Evolutionary conservation across 2,888 invertebrate genomes (phyloP), one percentile per base, ranked within the genome.

Genomic region (Phyllotreta cruciferae): DNA sequence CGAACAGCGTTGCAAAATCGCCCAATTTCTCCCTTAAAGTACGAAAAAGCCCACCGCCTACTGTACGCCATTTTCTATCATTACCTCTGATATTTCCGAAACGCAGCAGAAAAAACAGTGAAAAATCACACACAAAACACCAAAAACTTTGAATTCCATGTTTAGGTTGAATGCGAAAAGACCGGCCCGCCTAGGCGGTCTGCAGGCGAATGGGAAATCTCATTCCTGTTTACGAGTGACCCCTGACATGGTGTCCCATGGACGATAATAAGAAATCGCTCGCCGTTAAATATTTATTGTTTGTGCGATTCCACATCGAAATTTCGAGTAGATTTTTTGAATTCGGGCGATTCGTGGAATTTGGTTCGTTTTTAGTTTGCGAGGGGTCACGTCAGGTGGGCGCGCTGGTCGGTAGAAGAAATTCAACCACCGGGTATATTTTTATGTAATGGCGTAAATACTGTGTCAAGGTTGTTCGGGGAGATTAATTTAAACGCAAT

Each of bases 201-300:
- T 73, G 72, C 74, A 74, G 68, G 73, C 66, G 73, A 78, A 75
- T 76, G 75, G 70, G 74, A 71, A 74, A 75, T 75, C 75, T 75
- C 24, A 76, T 75, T 78, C 76, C 76, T 78, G 73, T 70, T 76
- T 74, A 70, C 67, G 71, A 67, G 52, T 77, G 75, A 76, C 76
- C 76, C 74, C 68, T 76, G 75, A 76, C 74, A 74, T 66, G 69
- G 69, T 71, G 71, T 73, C 72, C 70, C 73, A 73, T 70, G 67
- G 63, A 68, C 68, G 72, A 73, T 73, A 73, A n/a, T n/a, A n/a
- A n/a, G n/a, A n/a, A n/a, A 70, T 71, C 54, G 54, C 64, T 60
- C 62, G 67, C 55, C 58, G 64, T 52, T 44, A 53, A 60, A 52
- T 58, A 58, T 50, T 58, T 57, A 49, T 34, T 52, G 52, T 60